Conservation (phyloP, 2,797 vertebrate genomes). For the Emys orbicularis region DNA sequence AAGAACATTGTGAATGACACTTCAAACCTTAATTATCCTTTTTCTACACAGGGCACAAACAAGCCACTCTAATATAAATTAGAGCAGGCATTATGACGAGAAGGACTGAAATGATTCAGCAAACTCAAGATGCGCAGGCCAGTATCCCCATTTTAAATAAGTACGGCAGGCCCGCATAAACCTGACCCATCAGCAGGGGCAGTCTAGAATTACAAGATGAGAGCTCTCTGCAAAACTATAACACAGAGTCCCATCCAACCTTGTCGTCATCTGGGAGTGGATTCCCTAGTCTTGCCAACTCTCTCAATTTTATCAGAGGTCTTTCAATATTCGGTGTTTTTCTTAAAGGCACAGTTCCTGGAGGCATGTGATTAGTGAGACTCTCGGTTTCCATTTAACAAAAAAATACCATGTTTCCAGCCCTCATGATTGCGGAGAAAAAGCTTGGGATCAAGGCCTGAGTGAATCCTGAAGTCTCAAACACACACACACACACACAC, state of each 20-base stretch:
- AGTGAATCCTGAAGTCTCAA: not conserved
- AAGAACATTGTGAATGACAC: not conserved
- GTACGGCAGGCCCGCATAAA: rapidly evolving
- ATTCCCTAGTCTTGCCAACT: not conserved
- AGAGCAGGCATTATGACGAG: not conserved
- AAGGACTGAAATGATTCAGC: not conserved
- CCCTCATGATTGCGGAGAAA: not conserved
- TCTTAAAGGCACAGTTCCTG: not conserved
- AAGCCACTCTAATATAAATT: not conserved
- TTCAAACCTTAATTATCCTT: not conserved
- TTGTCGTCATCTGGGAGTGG: not conserved
- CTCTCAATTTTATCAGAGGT: not conserved
- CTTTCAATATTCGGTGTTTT: not conserved
- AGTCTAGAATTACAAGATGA: not conserved
- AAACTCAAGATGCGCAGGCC: not conserved
- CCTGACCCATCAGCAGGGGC: not conserved
- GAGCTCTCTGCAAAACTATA: not conserved
- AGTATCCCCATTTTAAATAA: not conserved
- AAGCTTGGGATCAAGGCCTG: not conserved
- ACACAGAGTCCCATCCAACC: not conserved
- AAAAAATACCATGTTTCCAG: not conserved
- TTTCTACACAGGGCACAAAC: not conserved
- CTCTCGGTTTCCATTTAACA: not conserved
- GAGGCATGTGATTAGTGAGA: not conserved
- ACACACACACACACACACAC: too few species aligned